phyloP scores from a whole-genome alignment of 2,797 vertebrate genomes.

The Argyrosomus regius region DNA sequence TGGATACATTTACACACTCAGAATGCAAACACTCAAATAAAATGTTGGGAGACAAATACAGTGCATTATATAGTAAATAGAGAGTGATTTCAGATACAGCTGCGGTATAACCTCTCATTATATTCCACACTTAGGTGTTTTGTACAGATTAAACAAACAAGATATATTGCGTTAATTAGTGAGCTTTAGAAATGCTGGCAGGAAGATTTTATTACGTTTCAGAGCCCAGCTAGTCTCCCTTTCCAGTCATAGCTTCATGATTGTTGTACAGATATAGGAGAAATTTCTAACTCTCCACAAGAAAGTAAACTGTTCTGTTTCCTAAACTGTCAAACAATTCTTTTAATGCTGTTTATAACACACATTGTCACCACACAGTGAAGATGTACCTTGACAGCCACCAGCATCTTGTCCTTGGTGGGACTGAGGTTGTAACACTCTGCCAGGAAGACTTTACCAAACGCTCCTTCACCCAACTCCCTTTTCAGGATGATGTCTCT shows the following conservation, averaged over 20 bases:
- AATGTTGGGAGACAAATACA: not conserved
- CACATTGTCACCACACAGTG: not conserved
- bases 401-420: conserved; percentile 98
- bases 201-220: not conserved
- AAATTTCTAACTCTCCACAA: no score
- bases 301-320: not conserved
- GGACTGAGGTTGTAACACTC: conserved; percentile 99
- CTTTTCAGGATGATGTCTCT: conserved; percentile 97
- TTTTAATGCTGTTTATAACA: not conserved
- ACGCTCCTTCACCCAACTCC: conserved; percentile 97
- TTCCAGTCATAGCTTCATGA: not conserved
- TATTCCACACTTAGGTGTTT: not conserved
- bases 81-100: not conserved
- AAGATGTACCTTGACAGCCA: conserved; percentile 94
- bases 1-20: not conserved
- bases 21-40: not conserved
- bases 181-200: not conserved
- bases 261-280: not conserved
- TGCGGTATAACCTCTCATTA: not conserved
- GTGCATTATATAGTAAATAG: not conserved
- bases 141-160: not conserved
- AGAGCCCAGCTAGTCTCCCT: not conserved
- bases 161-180: not conserved
- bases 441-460: conserved; percentile 98
- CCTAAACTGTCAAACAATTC: not conserved